Evolutionary conservation across 2,113 vertebrate species (phyloP).

Genomic region (Nibea albiflora): DNA sequence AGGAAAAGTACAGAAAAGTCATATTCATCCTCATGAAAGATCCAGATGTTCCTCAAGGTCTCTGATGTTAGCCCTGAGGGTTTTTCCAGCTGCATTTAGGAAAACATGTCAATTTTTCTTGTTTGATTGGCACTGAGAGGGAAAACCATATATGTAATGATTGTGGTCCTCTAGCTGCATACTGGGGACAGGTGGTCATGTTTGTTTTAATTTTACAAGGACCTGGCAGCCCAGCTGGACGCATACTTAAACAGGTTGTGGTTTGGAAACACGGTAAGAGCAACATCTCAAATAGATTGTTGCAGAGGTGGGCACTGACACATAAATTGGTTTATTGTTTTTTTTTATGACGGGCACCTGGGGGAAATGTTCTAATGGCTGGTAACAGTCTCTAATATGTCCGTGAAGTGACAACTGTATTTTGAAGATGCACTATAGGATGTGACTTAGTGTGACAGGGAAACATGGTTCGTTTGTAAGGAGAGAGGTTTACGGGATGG

Average conservation of each 20-base stretch:
- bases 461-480: constrained; percentile 5
- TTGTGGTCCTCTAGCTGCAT: constrained; percentile 17
- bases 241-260: constrained; percentile 39
- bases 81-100: constrained; percentile 38
- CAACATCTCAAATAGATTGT: constrained; percentile 43
- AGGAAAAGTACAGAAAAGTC: constrained; percentile 3
- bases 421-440: not conserved
- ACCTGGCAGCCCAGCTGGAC: constrained; percentile 37
- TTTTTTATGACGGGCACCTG: not conserved
- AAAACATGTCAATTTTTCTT: constrained; percentile 28
- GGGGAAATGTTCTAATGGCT: not conserved
- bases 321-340: constrained; percentile 3
- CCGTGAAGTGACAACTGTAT: not conserved
- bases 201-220: constrained; percentile 59
- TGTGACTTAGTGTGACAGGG: not conserved
- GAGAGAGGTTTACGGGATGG: not conserved
- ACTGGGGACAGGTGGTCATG: constrained; percentile 64
- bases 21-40: constrained; percentile 4
- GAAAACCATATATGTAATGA: constrained; percentile 12
- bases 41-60: constrained; percentile 59
- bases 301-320: constrained; percentile 23
- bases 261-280: constrained; percentile 51
- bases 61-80: not conserved
- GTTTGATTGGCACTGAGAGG: constrained; percentile 38
- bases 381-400: not conserved